phyloP scores from a whole-genome alignment of 2,113 vertebrate genomes.

The Melanostigma gelatinosum region DNA sequence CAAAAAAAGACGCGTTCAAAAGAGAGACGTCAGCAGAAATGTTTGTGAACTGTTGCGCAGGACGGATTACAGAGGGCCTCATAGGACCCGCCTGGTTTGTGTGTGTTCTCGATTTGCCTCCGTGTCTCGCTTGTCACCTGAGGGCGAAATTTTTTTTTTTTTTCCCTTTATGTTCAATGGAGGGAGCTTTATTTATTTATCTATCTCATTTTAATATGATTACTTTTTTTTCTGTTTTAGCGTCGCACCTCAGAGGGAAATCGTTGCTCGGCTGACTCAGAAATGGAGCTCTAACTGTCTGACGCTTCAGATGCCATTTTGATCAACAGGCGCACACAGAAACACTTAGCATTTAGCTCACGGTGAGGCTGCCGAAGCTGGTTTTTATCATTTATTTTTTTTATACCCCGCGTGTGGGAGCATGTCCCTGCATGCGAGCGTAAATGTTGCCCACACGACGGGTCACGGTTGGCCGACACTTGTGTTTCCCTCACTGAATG shows the following conservation, averaged over 20 bases:
- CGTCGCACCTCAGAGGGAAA: slow-evolving; percentile 33
- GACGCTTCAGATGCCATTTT: slow-evolving; percentile 25
- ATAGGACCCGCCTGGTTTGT: slow-evolving; percentile 32
- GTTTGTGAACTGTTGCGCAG: slow-evolving; percentile 56
- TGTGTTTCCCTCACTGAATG: slow-evolving; percentile 57
- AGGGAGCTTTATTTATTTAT: slow-evolving; percentile 42
- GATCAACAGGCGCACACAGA: slow-evolving; percentile 20
- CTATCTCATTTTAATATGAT: slow-evolving; percentile 27
- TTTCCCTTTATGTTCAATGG: slow-evolving; percentile 32
- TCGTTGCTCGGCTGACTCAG: slow-evolving; percentile 20
- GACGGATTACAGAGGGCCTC: slow-evolving; percentile 47
- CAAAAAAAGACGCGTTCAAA: slow-evolving; percentile 60
- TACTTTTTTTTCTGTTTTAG: slow-evolving; percentile 60
- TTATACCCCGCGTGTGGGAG: slow-evolving; percentile 10
- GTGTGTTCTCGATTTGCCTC: slow-evolving; percentile 25
- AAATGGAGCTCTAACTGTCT: slow-evolving; percentile 25
- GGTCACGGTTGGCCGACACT: slow-evolving; percentile 33
- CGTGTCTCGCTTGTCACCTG: slow-evolving; percentile 38
- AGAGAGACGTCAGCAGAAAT: slow-evolving; percentile 54
- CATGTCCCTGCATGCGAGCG: slow-evolving; percentile 3
- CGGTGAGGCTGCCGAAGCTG: slow-evolving; percentile 6
- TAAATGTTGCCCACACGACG: slow-evolving; percentile 41
- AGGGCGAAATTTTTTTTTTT: slow-evolving; percentile 48
- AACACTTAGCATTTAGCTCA: slow-evolving; percentile 13
- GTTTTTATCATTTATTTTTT: neutral